Conservation (phyloP, 2,888 invertebrate genomes). For the Miltochrista miniata region DNA sequence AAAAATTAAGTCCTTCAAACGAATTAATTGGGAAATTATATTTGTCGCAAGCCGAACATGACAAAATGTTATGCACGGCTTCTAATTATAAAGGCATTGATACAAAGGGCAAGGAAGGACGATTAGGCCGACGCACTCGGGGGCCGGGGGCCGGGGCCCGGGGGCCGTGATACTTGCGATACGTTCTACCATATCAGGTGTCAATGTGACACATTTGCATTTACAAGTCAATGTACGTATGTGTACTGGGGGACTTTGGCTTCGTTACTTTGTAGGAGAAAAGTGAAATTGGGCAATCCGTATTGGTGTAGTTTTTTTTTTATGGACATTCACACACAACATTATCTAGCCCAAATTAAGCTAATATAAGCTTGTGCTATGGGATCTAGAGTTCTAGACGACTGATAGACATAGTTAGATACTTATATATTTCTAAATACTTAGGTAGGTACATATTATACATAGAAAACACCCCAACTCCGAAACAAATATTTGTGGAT, state of each 20-base stretch:
- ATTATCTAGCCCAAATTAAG: no score
- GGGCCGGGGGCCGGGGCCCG: conserved; percentile 56
- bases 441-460: no score
- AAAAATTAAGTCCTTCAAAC: not conserved
- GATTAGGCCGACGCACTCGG: conserved; percentile 66
- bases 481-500: no score
- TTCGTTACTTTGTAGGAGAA: conserved; percentile 2
- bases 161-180: conserved; percentile 28
- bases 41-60: conserved; percentile 1
- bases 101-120: conserved; percentile 68
- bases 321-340: no score
- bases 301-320: not conserved
- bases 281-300: conserved; percentile 5
- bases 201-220: conserved; percentile 38
- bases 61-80: conserved; percentile 21
- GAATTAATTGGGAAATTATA: conserved; percentile 7
- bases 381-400: no score
- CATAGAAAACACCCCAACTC: no score
- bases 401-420: no score
- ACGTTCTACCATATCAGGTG: conserved; percentile 39
- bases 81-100: conserved; percentile 2
- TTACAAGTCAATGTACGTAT: conserved; percentile 6
- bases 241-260: conserved; percentile 2
- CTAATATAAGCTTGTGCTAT: no score
- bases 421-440: no score